These are phyloP conservation scores for Epizoanthus ramosus DNA, from an alignment of 92 coral and sea anemone species.

Conservation along the genomic window DNA sequence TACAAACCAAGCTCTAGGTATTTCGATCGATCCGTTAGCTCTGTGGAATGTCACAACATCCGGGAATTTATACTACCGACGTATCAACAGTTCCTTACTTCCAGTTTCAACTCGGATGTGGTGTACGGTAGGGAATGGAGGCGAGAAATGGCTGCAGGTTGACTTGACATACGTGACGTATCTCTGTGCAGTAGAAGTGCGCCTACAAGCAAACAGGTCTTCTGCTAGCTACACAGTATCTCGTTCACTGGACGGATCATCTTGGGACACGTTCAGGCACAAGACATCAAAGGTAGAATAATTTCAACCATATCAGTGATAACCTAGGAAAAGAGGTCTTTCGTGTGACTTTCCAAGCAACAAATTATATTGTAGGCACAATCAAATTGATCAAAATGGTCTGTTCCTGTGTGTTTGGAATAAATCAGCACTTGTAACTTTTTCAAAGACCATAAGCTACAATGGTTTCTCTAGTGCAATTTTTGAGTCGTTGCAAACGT, in stretches of 20 bases:
- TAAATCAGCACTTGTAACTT: too few relatives aligned
- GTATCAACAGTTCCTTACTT: background rate
- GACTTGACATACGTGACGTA: conserved; percentile 3
- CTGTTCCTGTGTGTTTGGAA: background rate
- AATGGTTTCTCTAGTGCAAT: too few relatives aligned
- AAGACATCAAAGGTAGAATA: background rate
- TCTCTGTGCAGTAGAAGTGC: conserved; percentile 8
- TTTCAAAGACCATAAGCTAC: too few relatives aligned
- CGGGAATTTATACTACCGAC: background rate
- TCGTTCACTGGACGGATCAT: background rate
- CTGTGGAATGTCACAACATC: background rate
- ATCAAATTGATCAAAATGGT: background rate
- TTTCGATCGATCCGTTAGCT: background rate
- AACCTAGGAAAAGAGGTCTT: background rate
- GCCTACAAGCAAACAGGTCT: background rate
- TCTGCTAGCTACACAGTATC: conserved; percentile 2
- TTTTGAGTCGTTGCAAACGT: too few relatives aligned
- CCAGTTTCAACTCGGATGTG: background rate
- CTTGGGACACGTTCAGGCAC: background rate
- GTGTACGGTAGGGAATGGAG: background rate
- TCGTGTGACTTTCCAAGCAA: background rate
- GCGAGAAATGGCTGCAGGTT: conserved; percentile 9
- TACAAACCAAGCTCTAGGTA: background rate
- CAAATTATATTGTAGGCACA: background rate
- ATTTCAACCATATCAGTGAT: background rate